Conservation (phyloP, 30 jellyfish, hydroid and myxozoan species). For the Hydra vulgaris region DNA sequence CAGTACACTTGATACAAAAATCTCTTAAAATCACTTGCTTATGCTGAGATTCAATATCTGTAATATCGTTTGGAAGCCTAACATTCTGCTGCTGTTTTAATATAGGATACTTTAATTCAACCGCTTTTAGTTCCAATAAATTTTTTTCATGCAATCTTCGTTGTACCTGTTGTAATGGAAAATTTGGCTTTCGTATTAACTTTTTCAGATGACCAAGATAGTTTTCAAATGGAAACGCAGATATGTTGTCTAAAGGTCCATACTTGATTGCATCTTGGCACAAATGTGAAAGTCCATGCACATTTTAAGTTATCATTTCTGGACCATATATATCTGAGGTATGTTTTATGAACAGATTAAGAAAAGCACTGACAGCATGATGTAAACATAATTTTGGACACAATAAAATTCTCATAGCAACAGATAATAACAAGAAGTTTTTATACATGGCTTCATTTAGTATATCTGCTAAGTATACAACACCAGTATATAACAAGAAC, state of each 20-base stretch:
- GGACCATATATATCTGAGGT: not conserved
- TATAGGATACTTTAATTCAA: not conserved
- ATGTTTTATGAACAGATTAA: not conserved
- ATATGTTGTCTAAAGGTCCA: not conserved
- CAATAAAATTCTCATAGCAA: not conserved
- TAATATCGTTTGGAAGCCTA: not conserved
- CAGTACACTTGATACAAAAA: not conserved
- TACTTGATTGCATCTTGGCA: not conserved
- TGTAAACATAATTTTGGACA: not conserved
- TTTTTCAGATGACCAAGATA: constrained; percentile 3
- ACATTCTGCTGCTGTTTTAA: not conserved
- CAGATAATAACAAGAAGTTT: not conserved
- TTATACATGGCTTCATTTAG: not conserved
- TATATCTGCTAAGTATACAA: not conserved
- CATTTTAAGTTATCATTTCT: not conserved
- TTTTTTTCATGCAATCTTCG: not conserved
- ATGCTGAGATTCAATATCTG: not conserved
- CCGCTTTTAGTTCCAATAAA: not conserved
- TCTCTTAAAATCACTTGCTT: not conserved
- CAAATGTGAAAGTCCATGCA: not conserved
- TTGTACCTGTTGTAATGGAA: not conserved
- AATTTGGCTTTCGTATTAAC: not conserved
- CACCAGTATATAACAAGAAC: not conserved
- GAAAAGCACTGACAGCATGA: not conserved
- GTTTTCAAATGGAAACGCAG: not conserved